phyloP scores from a whole-genome alignment of 2,888 invertebrate genomes.

The Leuctra nigra region DNA sequence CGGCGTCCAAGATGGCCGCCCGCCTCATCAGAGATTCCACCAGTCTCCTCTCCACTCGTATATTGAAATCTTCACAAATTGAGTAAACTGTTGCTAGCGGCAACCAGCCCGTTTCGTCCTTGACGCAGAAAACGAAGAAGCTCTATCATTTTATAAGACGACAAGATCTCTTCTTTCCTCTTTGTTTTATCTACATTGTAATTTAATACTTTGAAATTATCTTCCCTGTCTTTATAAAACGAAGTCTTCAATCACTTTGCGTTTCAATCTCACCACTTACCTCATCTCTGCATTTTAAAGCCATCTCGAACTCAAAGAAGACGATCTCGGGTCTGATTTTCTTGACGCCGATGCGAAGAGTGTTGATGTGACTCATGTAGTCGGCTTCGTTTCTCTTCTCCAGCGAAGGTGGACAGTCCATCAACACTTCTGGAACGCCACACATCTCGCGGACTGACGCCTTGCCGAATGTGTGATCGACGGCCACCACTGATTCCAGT shows the following conservation, averaged over 20 bases:
- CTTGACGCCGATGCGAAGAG: slow-evolving; percentile 29
- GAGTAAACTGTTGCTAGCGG: slow-evolving; percentile 28
- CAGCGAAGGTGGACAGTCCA: not conserved
- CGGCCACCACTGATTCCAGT: not conserved
- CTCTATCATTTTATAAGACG: too few relatives aligned
- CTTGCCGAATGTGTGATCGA: slow-evolving; percentile 1
- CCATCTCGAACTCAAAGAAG: not conserved
- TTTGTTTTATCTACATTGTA: too few relatives aligned
- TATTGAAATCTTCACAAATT: slow-evolving; percentile 18
- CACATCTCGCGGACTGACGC: not conserved
- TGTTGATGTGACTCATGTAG: slow-evolving; percentile 28
- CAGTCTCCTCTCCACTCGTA: slow-evolving; percentile 3
- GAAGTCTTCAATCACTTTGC: too few relatives aligned
- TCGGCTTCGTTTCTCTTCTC: not conserved
- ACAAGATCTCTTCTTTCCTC: too few relatives aligned
- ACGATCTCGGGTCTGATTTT: slow-evolving; percentile 15
- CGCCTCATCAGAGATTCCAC: slow-evolving; percentile 27
- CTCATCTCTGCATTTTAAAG: not conserved
- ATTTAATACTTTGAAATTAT: too few relatives aligned
- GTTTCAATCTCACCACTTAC: too few relatives aligned
- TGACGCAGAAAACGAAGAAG: not conserved
- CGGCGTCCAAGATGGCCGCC: slow-evolving; percentile 24
- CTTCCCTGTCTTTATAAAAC: too few relatives aligned
- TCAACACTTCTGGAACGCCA: not conserved
- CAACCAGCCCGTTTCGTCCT: slow-evolving; percentile 6